phyloP scores from a whole-genome alignment of 2,888 invertebrate genomes.

The Lasioglossum pauxillum region DNA sequence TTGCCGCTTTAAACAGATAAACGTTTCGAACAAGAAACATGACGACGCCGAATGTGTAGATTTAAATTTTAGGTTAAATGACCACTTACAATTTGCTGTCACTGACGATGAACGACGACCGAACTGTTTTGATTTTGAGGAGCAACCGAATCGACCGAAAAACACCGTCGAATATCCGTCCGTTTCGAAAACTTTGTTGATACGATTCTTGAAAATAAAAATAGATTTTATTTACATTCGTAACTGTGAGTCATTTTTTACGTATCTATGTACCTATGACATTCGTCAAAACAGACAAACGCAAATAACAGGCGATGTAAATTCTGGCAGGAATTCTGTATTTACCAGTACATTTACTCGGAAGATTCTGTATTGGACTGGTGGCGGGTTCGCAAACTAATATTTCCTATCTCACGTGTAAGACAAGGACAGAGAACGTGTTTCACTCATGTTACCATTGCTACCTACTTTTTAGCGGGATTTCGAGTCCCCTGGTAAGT shows the following conservation, averaged over 20 bases:
- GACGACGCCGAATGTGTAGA: neutral
- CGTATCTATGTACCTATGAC: neutral
- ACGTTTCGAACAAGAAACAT: neutral
- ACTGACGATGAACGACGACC: neutral
- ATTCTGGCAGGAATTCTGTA: neutral
- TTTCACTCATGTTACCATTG: too few species aligned
- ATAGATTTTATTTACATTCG: neutral
- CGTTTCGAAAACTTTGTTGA: slow-evolving; percentile 6
- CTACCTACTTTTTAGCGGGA: neutral
- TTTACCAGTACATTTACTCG: neutral
- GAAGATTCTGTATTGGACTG: neutral
- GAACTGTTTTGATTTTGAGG: neutral
- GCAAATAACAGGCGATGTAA: neutral
- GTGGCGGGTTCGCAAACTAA: neutral
- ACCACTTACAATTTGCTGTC: slow-evolving; percentile 2
- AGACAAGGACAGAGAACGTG: neutral
- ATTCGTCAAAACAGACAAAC: neutral
- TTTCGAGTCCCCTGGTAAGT: neutral
- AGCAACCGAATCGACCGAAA: neutral
- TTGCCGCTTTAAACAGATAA: slow-evolving; percentile 19
- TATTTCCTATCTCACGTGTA: neutral
- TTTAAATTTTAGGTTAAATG: neutral
- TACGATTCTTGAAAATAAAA: neutral
- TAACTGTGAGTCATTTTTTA: neutral
- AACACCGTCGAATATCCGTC: neutral